Percentiles rank a stretch among this genome's conserved stretches.
phyloP scores from a whole-genome alignment of 2,888 invertebrate species.

The Eudasyphora cyanicolor region DNA sequence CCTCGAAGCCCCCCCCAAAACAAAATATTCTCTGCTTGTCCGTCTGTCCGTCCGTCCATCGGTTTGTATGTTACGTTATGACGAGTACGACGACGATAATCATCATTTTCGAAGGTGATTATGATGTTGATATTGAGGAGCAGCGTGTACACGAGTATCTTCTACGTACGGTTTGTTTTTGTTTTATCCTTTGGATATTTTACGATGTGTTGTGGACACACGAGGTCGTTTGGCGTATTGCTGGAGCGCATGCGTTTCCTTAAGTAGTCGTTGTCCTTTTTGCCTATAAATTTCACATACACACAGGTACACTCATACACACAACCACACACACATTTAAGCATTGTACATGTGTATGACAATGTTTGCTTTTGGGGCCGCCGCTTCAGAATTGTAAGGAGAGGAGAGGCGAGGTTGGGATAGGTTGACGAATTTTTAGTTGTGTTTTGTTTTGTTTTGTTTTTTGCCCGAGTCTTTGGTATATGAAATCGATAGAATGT shows the following conservation, averaged over 20 bases:
- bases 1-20: slow-evolving; percentile 9
- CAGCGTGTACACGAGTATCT: slow-evolving; percentile 22
- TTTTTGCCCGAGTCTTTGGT: slow-evolving; percentile 31
- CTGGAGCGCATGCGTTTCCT: slow-evolving; percentile 66
- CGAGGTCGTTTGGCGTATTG: slow-evolving; percentile 66
- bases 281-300: slow-evolving; percentile 17
- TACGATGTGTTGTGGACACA: slow-evolving; percentile 64
- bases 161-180: neutral
- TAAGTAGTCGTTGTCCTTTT: slow-evolving; percentile 66
- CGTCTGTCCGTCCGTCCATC: no score
- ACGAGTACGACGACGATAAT: neutral
- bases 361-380: slow-evolving; percentile 23
- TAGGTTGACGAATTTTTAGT: slow-evolving; percentile 40
- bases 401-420: neutral
- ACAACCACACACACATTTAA: neutral
- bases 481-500: slow-evolving; percentile 62
- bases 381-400: no score
- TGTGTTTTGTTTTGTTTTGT: slow-evolving; percentile 43
- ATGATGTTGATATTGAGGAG: slow-evolving; percentile 41
- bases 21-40: slow-evolving; percentile 4
- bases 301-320: no score
- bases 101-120: slow-evolving; percentile 24
- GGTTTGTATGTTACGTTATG: neutral
- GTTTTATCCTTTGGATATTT: slow-evolving; percentile 27
- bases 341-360: slow-evolving; percentile 19